Conservation (phyloP, 2,888 invertebrate genomes). For the Mythimna impura region DNA sequence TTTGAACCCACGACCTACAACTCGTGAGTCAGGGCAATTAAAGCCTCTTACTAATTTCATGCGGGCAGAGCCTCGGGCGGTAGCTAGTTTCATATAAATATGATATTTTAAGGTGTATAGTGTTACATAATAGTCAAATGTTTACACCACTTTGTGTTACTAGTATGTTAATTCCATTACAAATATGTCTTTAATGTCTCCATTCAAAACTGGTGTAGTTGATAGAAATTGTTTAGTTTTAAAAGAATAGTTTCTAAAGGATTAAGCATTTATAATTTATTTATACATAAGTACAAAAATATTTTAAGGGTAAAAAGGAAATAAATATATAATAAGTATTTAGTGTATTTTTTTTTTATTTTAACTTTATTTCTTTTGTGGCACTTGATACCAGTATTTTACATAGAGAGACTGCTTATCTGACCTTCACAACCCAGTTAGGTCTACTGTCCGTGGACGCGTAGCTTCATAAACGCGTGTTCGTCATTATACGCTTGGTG, state of each 20-base stretch:
- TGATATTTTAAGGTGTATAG: background rate
- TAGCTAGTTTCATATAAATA: no score
- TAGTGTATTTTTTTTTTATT: background rate
- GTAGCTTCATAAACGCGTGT: no score
- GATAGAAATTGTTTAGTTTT: background rate
- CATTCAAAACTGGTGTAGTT: background rate
- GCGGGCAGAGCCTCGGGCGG: no score
- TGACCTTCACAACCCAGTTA: no score
- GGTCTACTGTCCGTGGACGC: no score
- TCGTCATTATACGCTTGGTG: no score
- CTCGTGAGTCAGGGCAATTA: no score
- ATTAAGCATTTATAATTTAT: constrained; percentile 6
- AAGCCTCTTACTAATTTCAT: no score
- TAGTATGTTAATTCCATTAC: background rate
- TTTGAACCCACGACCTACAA: no score
- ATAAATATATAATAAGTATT: constrained; percentile 30
- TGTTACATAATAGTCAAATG: constrained; percentile 5
- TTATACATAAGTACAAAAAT: background rate
- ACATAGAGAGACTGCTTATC: no score
- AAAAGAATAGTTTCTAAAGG: background rate
- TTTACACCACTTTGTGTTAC: constrained; percentile 19
- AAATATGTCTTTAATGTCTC: background rate
- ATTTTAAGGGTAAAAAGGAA: background rate
- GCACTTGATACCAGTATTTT: background rate
- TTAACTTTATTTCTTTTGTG: background rate